phyloP scores from a whole-genome alignment of 2,797 vertebrate species.

The Pangasius krempfi region DNA sequence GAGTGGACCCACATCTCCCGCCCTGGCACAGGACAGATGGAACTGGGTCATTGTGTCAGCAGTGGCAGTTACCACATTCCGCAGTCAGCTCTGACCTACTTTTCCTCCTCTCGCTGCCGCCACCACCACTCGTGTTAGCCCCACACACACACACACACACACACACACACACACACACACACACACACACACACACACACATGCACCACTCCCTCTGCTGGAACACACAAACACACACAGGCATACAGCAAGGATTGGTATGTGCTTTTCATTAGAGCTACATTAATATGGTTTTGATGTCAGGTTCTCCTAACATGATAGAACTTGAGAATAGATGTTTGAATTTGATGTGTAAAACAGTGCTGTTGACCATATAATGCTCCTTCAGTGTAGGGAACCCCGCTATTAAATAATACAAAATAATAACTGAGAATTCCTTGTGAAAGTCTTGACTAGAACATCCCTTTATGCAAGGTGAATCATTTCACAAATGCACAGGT shows the following conservation, averaged over 20 bases:
- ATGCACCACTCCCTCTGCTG: neutral
- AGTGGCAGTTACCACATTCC: constrained; percentile 53
- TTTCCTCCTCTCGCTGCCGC: constrained; percentile 23
- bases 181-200: neutral
- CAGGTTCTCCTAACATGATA: neutral
- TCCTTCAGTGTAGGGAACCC: neutral
- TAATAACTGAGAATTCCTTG: neutral
- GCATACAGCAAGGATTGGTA: neutral
- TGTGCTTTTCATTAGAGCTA: neutral
- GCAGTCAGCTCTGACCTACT: constrained; percentile 55
- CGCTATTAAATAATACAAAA: neutral
- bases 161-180: neutral
- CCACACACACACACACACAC: no score
- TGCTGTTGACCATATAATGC: neutral
- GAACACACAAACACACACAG: neutral
- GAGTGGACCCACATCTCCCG: constrained; percentile 16
- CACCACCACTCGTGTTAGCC: neutral
- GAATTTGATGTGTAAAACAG: neutral
- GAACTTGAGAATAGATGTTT: neutral
- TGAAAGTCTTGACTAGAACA: neutral
- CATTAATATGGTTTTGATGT: neutral
- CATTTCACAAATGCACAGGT: neutral
- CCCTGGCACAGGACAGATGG: neutral
- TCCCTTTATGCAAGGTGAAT: neutral
- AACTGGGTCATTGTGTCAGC: constrained; percentile 65